Evolutionary conservation across 23 tunicate species (phyloP).

Genomic region (Trididemnum clinides): DNA sequence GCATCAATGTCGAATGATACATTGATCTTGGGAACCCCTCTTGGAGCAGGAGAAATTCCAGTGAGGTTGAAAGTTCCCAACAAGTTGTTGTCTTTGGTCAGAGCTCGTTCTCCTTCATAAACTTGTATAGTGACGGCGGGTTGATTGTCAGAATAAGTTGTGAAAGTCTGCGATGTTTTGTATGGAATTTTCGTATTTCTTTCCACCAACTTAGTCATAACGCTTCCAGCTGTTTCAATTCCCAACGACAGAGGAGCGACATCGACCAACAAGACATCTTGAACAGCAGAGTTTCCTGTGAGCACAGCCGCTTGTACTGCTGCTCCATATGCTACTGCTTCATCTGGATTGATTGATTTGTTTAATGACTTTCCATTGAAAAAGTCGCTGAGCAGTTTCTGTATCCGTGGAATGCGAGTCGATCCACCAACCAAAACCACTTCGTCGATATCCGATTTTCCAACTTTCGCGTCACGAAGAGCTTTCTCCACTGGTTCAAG

Average conservation of each 20-base stretch:
- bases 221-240: slow-evolving; percentile 83
- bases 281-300: slow-evolving; percentile 55
- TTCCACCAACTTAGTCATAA: slow-evolving; percentile 75
- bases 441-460: slow-evolving; percentile 86
- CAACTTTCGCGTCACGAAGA: slow-evolving; percentile 78
- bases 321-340: slow-evolving; percentile 99
- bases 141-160: slow-evolving; percentile 86
- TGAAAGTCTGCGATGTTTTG: slow-evolving; percentile 58
- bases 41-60: slow-evolving; percentile 80
- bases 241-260: slow-evolving; percentile 81
- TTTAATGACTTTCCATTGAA: slow-evolving; percentile 93
- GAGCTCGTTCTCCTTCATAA: slow-evolving; percentile 82
- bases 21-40: slow-evolving; percentile 73
- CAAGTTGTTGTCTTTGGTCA: slow-evolving; percentile 83
- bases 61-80: slow-evolving; percentile 71
- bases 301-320: slow-evolving; percentile 98
- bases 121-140: slow-evolving; percentile 79
- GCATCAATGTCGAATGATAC: slow-evolving; percentile 78
- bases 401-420: slow-evolving; percentile 92
- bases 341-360: slow-evolving; percentile 98
- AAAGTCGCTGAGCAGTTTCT: slow-evolving; percentile 84
- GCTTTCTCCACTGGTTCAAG: slow-evolving; percentile 94
- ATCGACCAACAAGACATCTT: slow-evolving; percentile 62
- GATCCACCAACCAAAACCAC: slow-evolving; percentile 98
- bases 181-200: slow-evolving; percentile 74